These are phyloP conservation scores for Enteromius fasciolatus DNA, from an alignment of 2,797 vertebrate genomes.

Conservation along the genomic window DNA sequence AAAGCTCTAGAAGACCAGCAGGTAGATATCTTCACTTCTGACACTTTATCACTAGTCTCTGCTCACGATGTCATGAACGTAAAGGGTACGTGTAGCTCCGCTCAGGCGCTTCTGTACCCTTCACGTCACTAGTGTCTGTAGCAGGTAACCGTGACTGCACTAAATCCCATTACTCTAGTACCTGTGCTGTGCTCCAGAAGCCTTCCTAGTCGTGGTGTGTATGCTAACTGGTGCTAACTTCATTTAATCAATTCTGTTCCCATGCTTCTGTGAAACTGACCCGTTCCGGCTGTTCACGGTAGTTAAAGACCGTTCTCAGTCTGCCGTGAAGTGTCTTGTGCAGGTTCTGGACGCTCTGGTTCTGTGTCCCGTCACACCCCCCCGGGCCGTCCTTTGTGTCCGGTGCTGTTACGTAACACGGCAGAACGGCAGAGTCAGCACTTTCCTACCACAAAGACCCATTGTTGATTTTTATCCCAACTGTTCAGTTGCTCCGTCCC, in stretches of 20 bases:
- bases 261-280: slow-evolving; percentile 64
- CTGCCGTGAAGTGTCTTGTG: background rate
- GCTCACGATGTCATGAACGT: slow-evolving; percentile 65
- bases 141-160: slow-evolving; percentile 74
- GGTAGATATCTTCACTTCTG: slow-evolving; percentile 74
- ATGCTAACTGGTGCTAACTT: slow-evolving; percentile 73
- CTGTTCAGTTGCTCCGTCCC: background rate
- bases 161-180: slow-evolving; percentile 72
- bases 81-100: slow-evolving; percentile 72
- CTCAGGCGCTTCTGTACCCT: slow-evolving; percentile 68
- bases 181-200: slow-evolving; percentile 57
- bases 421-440: slow-evolving; percentile 16
- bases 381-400: slow-evolving; percentile 5
- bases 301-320: slow-evolving; percentile 1
- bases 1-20: slow-evolving; percentile 78
- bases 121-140: slow-evolving; percentile 72
- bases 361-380: background rate
- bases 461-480: slow-evolving; percentile 31
- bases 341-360: background rate
- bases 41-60: slow-evolving; percentile 58
- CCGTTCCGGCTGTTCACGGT: slow-evolving; percentile 41
- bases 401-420: background rate
- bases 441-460: slow-evolving; percentile 21
- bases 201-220: slow-evolving; percentile 61
- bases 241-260: slow-evolving; percentile 69